These are phyloP conservation scores for Platerodrilus igneus DNA, from an alignment of 2,888 invertebrate species.

Conservation along the genomic window DNA sequence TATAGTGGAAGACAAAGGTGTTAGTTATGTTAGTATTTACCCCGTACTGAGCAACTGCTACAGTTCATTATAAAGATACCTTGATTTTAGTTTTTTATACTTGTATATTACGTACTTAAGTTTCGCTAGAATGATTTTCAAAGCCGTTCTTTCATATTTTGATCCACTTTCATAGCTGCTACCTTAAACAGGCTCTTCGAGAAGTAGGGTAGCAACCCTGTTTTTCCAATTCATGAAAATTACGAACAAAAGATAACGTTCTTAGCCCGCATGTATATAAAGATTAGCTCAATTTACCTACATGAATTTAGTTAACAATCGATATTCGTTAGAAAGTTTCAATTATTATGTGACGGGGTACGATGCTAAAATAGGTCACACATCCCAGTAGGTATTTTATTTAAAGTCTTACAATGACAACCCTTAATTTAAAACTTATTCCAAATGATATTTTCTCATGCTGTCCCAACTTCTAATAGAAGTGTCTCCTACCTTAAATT, in stretches of 20 bases:
- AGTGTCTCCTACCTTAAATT: conserved; percentile 27
- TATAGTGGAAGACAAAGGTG: too few species aligned
- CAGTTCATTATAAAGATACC: conserved; percentile 36
- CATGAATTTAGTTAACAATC: conserved; percentile 27
- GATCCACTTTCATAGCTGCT: conserved; percentile 20
- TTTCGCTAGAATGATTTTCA: conserved; percentile 32
- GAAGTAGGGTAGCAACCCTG: conserved; percentile 9
- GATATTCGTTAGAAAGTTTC: conserved; percentile 30
- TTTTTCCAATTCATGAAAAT: conserved; percentile 20
- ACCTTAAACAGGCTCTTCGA: conserved; percentile 13
- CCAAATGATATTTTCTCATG: conserved; percentile 48
- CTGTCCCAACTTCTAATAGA: conserved; percentile 32
- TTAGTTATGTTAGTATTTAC: too few species aligned
- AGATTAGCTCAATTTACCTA: conserved; percentile 32
- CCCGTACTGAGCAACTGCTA: conserved; percentile 32
- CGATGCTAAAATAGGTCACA: conserved; percentile 38
- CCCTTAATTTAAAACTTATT: conserved; percentile 48
- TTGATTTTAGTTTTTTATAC: conserved; percentile 33
- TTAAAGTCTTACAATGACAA: conserved; percentile 43
- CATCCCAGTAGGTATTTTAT: conserved; percentile 37
- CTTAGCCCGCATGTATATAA: conserved; percentile 23
- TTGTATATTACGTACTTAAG: too few species aligned
- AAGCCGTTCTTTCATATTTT: conserved; percentile 23
- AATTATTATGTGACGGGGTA: conserved; percentile 30
- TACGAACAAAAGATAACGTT: conserved; percentile 19